Percentiles rank a stretch among this genome's conserved stretches.
Evolutionary conservation across 2,888 invertebrate species (phyloP).

Genomic region (Agonopterix subpropinquella): DNA sequence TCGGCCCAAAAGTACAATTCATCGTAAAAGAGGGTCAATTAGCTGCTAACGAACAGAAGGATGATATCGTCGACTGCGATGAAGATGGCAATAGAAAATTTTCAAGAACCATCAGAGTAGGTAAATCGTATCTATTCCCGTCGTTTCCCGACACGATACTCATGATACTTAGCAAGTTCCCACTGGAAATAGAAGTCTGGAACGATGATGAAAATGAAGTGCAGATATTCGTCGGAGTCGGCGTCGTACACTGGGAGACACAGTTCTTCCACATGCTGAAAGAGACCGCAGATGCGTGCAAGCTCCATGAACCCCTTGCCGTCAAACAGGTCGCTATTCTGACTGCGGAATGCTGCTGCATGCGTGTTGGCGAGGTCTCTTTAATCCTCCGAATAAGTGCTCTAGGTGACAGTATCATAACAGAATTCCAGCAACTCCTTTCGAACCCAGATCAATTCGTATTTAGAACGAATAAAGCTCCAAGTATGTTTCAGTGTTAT

Average conservation of each 20-base stretch:
- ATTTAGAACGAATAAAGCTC: constrained; percentile 61
- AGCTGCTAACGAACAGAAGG: constrained; percentile 35
- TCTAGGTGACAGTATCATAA: constrained; percentile 62
- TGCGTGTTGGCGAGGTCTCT: constrained; percentile 53
- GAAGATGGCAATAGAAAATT: constrained; percentile 47
- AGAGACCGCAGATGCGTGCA: constrained; percentile 45
- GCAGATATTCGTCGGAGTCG: constrained; percentile 58
- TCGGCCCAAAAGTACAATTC: constrained; percentile 65
- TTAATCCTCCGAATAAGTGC: constrained; percentile 67
- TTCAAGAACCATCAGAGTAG: constrained; percentile 55
- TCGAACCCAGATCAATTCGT: constrained; percentile 55
- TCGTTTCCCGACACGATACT: constrained; percentile 62
- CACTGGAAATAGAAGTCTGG: constrained; percentile 68
- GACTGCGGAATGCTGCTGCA: constrained; percentile 51
- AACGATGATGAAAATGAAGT: constrained; percentile 56
- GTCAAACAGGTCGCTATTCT: constrained; percentile 42
- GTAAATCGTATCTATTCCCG: constrained; percentile 74
- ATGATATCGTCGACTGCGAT: constrained; percentile 47
- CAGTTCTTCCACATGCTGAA: constrained; percentile 67
- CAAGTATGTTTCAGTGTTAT: constrained; percentile 60
- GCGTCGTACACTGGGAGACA: constrained; percentile 60
- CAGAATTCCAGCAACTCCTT: constrained; percentile 62
- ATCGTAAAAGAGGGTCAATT: constrained; percentile 66
- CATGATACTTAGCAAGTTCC: constrained; percentile 55
- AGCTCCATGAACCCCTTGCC: constrained; percentile 43